phyloP scores from a whole-genome alignment of 2,888 invertebrate species.

The Pyrrhia umbra region DNA sequence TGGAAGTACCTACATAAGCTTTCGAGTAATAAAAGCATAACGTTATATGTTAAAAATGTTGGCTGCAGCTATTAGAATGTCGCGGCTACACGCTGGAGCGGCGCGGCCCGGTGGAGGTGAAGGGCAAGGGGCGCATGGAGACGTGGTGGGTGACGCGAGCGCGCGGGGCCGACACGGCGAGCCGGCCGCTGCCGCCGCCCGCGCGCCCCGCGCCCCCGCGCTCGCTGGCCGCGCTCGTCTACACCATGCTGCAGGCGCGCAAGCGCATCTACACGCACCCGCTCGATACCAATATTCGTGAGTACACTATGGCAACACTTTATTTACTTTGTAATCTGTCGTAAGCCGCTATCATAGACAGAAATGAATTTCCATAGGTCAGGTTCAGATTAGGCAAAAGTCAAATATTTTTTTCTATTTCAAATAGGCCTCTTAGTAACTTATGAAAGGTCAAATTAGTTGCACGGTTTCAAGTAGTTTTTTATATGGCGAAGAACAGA shows the following conservation, averaged over 20 bases:
- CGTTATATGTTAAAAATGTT: background rate
- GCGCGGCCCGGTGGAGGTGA: constrained; percentile 97
- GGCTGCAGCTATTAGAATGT: constrained; percentile 92
- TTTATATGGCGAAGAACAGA: no score
- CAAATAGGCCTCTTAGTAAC: no score
- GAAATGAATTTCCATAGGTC: no score
- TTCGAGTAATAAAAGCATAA: no score
- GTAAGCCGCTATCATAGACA: no score
- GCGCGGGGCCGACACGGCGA: constrained; percentile 87
- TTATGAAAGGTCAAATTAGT: no score
- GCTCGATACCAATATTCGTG: constrained; percentile 71
- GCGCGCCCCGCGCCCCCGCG: constrained; percentile 92
- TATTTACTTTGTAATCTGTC: no score
- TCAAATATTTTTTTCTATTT: no score
- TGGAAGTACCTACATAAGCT: no score
- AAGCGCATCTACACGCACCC: constrained; percentile 91
- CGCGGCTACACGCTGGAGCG: constrained; percentile 93
- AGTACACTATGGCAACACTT: constrained; percentile 49
- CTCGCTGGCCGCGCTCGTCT: constrained; percentile 95
- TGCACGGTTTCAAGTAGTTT: no score
- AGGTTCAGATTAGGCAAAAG: no score
- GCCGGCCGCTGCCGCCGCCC: constrained; percentile 91
- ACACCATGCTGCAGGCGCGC: constrained; percentile 96
- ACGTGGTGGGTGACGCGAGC: constrained; percentile 96
- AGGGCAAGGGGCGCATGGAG: constrained; percentile 98